Base-by-base conservation (phyloP, 2,888 invertebrate genomes). In the Cephus rjabovi region DNA sequence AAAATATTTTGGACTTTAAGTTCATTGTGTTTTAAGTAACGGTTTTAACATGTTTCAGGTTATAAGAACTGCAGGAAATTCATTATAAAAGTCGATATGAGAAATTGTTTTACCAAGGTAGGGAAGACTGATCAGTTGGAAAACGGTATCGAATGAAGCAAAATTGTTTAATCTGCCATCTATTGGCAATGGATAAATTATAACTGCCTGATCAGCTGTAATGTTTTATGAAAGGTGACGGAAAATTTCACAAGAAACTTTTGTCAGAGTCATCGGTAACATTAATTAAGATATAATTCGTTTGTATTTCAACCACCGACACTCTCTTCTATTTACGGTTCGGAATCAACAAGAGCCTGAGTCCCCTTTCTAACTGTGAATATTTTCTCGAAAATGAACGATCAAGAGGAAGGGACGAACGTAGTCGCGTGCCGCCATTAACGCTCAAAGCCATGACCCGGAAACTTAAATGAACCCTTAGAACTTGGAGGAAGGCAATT, bases 401-500 rank as follows among this genome's bases (percentile, higher is more conserved):
- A 12, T 31, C 12, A 34, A 31, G 12, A 12, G 12, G 33, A 71
- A 34, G 71, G 74, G 31, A 23, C 71, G 71, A 35, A 23, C 74
- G 35, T n/a, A 35, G 33, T 40, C 74, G 74, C 74, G 74, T 74
- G 30, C 74, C 74, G 70, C 77, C 75, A 76, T 69, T 74, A 81
- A 78, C 77, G 75, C 78, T 80, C 73, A 76, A 76, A 85, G 83
- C 84, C 75, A 79, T 82, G 84, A 86, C 86, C 86, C 83, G 86
- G 85, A 87, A 88, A 86, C 84, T 87, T 88, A 82, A 83, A 85
- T 84, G 84, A 87, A 85, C 83, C 85, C 86, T 86, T 86, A 82
- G 84, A 84, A 86, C 80, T 83, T 79, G 77, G 79, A 69, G 77
- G 79, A 77, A 82, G 83, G 82, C 85, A 83, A 87, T 86, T 84